These are phyloP conservation scores for Apostichopus parvimensis DNA, from an alignment of 35 echinoderm and acorn worm genomes.

Conservation along the genomic window DNA sequence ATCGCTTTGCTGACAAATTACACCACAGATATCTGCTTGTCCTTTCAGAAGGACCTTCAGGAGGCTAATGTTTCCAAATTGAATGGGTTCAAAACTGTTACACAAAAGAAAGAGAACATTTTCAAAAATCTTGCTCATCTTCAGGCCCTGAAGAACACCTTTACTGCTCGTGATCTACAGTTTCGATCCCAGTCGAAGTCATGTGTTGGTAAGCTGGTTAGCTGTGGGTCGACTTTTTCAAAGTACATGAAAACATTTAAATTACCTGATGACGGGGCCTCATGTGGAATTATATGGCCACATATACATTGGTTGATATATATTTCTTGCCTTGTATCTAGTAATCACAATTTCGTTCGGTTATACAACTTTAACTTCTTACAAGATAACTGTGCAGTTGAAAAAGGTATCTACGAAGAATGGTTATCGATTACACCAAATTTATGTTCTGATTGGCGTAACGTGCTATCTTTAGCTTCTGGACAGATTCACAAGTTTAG, in stretches of 20 bases:
- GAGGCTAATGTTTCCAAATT: neutral
- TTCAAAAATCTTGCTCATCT: neutral
- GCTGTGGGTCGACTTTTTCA: neutral
- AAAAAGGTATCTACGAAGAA: neutral
- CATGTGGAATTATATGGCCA: neutral
- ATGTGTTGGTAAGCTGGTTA: too few species aligned
- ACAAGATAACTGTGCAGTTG: neutral
- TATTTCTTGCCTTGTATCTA: neutral
- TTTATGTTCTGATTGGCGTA: too few species aligned
- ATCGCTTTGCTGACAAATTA: neutral
- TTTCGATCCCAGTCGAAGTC: neutral
- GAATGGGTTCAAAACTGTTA: neutral
- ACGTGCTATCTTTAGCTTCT: too few species aligned
- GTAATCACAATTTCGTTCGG: neutral
- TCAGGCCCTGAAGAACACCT: neutral
- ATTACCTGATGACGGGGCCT: neutral
- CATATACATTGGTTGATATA: neutral
- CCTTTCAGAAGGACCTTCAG: neutral
- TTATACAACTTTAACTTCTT: neutral
- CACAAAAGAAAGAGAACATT: neutral
- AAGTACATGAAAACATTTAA: neutral
- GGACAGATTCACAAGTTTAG: too few species aligned
- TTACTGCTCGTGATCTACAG: neutral
- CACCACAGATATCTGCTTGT: neutral
- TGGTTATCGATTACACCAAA: neutral